These are phyloP conservation scores for Spodoptera exigua DNA, from an alignment of 2,888 invertebrate species.

Conservation along the genomic window DNA sequence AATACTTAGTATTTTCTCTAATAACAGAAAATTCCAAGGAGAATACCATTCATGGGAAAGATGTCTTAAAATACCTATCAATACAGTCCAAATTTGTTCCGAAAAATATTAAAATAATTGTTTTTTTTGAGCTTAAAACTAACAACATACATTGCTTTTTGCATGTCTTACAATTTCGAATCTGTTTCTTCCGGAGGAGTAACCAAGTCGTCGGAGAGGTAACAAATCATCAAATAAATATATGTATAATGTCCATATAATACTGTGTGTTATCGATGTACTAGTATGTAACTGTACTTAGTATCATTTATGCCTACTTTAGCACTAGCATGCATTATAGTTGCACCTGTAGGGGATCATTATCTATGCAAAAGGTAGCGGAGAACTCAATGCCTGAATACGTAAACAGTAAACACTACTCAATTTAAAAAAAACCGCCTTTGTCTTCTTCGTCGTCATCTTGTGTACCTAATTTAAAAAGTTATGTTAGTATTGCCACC, in stretches of 20 bases:
- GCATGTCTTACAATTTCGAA: conserved; percentile 93
- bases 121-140: conserved; percentile 68
- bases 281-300: conserved; percentile 34
- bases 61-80: conserved; percentile 4
- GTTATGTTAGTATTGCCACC: too few species aligned
- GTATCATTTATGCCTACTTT: conserved; percentile 13
- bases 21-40: too few species aligned
- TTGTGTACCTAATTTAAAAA: too few species aligned
- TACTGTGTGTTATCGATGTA: conserved; percentile 46
- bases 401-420: too few species aligned
- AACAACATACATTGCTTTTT: conserved; percentile 89
- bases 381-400: too few species aligned
- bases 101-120: not conserved
- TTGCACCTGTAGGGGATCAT: conserved; percentile 32
- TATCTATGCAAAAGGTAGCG: conserved; percentile 8
- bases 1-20: too few species aligned
- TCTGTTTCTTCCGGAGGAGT: conserved; percentile 91
- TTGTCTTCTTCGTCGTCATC: too few species aligned
- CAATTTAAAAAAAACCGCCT: too few species aligned
- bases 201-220: conserved; percentile 90
- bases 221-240: conserved; percentile 59
- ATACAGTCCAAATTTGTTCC: not conserved
- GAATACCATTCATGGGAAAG: too few species aligned
- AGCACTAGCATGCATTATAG: conserved; percentile 31
- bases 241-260: conserved; percentile 4